Evolutionary conservation across 1,140 invertebrate genomes (phyloP).

Genomic region (Rhopalosiphum maidis): DNA sequence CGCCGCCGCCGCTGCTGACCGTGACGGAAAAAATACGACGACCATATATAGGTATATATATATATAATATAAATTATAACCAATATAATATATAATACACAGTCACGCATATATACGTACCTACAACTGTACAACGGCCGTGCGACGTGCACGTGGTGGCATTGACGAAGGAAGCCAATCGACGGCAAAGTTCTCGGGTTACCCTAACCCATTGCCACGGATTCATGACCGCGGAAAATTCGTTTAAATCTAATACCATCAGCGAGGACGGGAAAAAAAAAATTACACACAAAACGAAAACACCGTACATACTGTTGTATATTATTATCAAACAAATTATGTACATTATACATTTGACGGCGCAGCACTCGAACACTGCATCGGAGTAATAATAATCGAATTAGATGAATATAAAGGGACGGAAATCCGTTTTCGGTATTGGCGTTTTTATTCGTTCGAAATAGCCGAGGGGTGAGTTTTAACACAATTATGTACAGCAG

Average conservation of each 20-base stretch:
- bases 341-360: not conserved
- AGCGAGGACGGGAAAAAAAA: not conserved
- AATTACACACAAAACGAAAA: slow-evolving; percentile 1
- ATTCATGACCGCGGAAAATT: slow-evolving; percentile 38
- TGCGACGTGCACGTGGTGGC: not conserved
- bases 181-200: slow-evolving; percentile 15
- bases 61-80: too few relatives aligned
- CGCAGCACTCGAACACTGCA: not conserved
- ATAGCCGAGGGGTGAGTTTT: slow-evolving; percentile 5
- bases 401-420: not conserved
- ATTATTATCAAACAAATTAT: not conserved
- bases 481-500: slow-evolving; percentile 19
- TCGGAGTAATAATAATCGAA: not conserved
- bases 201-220: slow-evolving; percentile 36
- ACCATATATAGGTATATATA: not conserved
- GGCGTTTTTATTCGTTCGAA: slow-evolving; percentile 10
- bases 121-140: not conserved
- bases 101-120: too few relatives aligned
- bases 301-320: not conserved
- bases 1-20: not conserved
- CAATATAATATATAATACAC: not conserved
- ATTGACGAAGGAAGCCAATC: slow-evolving; percentile 30
- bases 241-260: not conserved
- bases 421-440: slow-evolving; percentile 35
- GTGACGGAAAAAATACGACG: not conserved